phyloP scores from a whole-genome alignment of 2,113 vertebrate genomes.

The Pteropus alecto region DNA sequence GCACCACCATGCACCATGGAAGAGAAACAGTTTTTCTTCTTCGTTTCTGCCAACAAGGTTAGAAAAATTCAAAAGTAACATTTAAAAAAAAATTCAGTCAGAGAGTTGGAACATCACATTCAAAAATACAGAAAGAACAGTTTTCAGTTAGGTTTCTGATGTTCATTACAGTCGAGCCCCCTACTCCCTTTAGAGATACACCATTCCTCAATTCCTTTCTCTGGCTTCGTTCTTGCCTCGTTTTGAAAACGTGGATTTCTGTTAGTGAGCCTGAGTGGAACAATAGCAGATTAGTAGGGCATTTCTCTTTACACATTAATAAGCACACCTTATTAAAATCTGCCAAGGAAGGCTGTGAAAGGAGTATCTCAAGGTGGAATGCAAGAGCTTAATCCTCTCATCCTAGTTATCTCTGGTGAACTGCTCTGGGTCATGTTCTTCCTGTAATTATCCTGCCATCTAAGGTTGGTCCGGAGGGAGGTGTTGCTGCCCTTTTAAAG shows the following conservation, averaged over 20 bases:
- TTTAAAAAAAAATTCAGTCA: background rate
- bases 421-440: background rate
- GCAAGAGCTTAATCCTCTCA: background rate
- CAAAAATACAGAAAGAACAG: background rate
- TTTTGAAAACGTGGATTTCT: background rate
- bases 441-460: background rate
- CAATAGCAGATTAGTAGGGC: background rate
- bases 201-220: background rate
- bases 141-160: constrained; percentile 9
- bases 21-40: background rate
- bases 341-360: background rate
- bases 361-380: background rate
- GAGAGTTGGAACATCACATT: background rate
- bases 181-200: too few relatives aligned
- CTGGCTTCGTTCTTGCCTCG: background rate
- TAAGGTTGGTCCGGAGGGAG: background rate
- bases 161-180: background rate
- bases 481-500: background rate
- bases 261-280: background rate
- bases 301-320: background rate
- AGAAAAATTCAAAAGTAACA: background rate
- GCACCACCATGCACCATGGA: background rate
- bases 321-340: background rate
- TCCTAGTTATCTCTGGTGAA: background rate
- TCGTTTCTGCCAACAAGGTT: background rate